A percentile compares a stretch with the other conserved stretches of the same genome.
Evolutionary conservation across 2,113 vertebrate genomes (phyloP).

Genomic region (Syngnathoides biaculeatus): DNA sequence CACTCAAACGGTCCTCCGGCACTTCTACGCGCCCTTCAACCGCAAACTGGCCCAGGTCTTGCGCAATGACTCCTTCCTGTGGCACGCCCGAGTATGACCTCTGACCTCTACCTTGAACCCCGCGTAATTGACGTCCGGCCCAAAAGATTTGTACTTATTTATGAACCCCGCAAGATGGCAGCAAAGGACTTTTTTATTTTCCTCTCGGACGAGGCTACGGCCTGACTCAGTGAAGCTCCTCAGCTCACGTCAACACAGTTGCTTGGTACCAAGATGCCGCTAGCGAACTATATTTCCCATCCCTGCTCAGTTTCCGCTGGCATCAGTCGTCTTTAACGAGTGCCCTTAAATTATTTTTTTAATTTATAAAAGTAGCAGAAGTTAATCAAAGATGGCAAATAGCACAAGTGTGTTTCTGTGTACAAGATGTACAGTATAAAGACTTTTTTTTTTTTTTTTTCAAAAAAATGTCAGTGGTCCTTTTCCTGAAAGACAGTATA

Average conservation of each 20-base stretch:
- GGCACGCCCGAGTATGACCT: constrained; percentile 63
- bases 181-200: not conserved
- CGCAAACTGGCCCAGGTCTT: constrained; percentile 84
- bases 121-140: not conserved
- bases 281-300: not conserved
- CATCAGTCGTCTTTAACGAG: constrained; percentile 45
- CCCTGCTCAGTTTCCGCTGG: constrained; percentile 32
- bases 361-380: constrained; percentile 59
- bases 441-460: not conserved
- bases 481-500: too few relatives aligned
- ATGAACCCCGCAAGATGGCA: not conserved
- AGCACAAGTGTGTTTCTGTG: constrained; percentile 52
- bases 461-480: not conserved
- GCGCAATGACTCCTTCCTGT: constrained; percentile 83
- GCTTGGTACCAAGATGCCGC: not conserved
- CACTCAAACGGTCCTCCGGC: constrained; percentile 81
- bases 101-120: not conserved
- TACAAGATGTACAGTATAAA: constrained; percentile 2
- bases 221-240: not conserved
- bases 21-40: constrained; percentile 92
- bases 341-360: constrained; percentile 71
- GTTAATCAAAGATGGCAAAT: constrained; percentile 56
- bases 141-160: not conserved
- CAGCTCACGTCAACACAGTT: not conserved
- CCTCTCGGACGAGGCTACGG: too few relatives aligned